Evolutionary conservation across 1,140 invertebrate species (phyloP).

Genomic region (Pristionchus pacificus): DNA sequence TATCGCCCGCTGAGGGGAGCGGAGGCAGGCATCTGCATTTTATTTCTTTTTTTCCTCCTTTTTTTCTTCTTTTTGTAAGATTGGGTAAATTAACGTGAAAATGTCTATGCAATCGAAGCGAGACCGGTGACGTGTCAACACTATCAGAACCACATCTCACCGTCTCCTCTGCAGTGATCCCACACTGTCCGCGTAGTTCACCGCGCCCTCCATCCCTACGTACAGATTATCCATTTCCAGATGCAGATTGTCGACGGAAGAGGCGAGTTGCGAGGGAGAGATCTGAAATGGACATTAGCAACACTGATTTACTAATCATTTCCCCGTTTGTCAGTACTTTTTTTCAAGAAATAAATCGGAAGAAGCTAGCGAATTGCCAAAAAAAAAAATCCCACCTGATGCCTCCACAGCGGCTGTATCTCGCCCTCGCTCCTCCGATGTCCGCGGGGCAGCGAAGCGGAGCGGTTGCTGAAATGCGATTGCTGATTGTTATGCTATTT

Average conservation of each 20-base stretch:
- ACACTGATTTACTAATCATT: constrained; percentile 7
- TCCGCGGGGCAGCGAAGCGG: constrained; percentile 20
- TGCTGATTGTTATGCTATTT: constrained; percentile 16
- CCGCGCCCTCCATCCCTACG: background rate
- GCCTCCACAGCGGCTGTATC: background rate
- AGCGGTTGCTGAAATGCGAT: constrained; percentile 11
- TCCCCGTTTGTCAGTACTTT: constrained; percentile 11
- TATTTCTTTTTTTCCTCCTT: constrained; percentile 7
- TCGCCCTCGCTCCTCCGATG: background rate
- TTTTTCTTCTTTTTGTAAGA: constrained; percentile 11
- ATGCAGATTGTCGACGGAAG: constrained; percentile 26
- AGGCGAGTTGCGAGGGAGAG: background rate
- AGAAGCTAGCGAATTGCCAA: no score
- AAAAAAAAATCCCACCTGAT: no score
- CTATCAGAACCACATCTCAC: constrained; percentile 12
- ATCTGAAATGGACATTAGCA: background rate
- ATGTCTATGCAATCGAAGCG: constrained; percentile 12
- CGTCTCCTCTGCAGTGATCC: constrained; percentile 12
- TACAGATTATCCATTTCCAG: constrained; percentile 1
- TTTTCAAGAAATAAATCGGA: no score
- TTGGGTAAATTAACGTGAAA: constrained; percentile 1
- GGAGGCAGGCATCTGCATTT: background rate
- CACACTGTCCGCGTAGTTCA: background rate
- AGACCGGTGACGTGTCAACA: constrained; percentile 12
- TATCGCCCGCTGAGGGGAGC: background rate